Evolutionary conservation across 2,888 invertebrate genomes (phyloP).

Genomic region (Meghimatium bilineatum): DNA sequence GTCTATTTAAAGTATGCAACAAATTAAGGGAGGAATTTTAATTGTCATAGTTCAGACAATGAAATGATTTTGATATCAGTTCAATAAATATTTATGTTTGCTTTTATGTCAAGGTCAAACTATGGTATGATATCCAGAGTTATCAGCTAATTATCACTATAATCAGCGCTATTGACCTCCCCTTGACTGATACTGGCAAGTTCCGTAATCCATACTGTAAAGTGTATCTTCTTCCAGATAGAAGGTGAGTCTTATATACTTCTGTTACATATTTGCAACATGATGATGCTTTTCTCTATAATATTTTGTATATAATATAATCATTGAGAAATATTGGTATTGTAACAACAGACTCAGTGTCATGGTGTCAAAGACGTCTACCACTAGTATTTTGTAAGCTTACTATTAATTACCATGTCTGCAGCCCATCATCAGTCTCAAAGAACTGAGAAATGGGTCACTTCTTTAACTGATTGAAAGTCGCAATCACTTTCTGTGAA

Average conservation of each 20-base stretch:
- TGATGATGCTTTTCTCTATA: no score
- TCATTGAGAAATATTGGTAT: no score
- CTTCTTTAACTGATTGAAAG: no score
- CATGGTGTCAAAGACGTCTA: no score
- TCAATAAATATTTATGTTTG: neutral
- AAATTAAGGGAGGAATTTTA: neutral
- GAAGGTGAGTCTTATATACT: slow-evolving; percentile 79
- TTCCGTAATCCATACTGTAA: slow-evolving; percentile 90
- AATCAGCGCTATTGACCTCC: slow-evolving; percentile 91
- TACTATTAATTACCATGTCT: no score
- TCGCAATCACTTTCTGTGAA: no score
- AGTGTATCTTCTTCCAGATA: slow-evolving; percentile 95
- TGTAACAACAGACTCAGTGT: no score
- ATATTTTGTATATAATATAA: no score
- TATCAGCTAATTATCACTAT: slow-evolving; percentile 92
- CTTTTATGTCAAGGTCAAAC: slow-evolving; percentile 84
- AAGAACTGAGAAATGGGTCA: no score
- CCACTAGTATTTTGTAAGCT: no score
- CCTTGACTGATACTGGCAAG: slow-evolving; percentile 84
- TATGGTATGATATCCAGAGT: slow-evolving; percentile 91
- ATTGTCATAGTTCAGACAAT: no score
- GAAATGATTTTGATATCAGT: neutral
- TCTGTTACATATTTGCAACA: neutral
- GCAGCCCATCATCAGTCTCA: no score
- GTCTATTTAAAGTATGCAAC: neutral